phyloP scores from a whole-genome alignment of 2,113 vertebrate genomes.

The Ranitomeya variabilis region DNA sequence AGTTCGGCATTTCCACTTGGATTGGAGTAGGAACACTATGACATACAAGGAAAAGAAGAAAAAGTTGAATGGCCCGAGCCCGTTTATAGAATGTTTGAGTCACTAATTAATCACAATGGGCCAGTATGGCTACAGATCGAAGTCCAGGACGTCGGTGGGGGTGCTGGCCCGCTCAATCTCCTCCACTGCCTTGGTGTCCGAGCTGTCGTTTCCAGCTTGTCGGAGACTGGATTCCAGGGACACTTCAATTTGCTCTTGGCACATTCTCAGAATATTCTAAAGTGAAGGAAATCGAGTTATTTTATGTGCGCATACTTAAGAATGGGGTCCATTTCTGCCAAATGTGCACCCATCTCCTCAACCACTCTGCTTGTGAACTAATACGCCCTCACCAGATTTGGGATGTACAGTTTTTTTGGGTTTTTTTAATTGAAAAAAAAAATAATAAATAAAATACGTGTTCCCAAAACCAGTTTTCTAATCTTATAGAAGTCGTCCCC shows the following conservation, averaged over 20 bases:
- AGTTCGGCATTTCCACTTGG: neutral
- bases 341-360: too few species aligned
- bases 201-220: neutral
- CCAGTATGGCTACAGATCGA: conserved; percentile 11
- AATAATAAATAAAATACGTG: too few species aligned
- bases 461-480: too few species aligned
- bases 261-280: conserved; percentile 48
- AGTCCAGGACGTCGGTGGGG: conserved; percentile 52
- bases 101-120: neutral
- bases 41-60: neutral
- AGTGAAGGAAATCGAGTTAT: neutral
- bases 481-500: too few species aligned
- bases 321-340: too few species aligned
- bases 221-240: conserved; percentile 36
- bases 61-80: neutral
- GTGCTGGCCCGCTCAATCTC: conserved; percentile 54
- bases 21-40: neutral
- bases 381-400: too few species aligned
- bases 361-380: too few species aligned
- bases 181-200: neutral
- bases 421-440: too few species aligned
- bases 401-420: too few species aligned
- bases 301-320: neutral
- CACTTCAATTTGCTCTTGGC: conserved; percentile 51
- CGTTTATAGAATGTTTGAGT: neutral